Evolutionary conservation across 2,797 vertebrate species (phyloP).

Genomic region (Cichlasoma orientale): DNA sequence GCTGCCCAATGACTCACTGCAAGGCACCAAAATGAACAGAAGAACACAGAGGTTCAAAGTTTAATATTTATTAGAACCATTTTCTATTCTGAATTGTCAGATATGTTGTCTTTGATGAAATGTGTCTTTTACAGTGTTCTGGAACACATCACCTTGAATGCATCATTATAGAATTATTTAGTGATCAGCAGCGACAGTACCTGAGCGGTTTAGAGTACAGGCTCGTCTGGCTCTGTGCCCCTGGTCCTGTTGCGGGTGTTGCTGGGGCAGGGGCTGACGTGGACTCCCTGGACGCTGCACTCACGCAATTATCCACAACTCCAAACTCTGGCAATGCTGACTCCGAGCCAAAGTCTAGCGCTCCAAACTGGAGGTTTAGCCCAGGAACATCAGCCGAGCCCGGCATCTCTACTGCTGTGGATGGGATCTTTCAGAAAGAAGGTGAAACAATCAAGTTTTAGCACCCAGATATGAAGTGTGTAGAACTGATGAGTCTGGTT

Average conservation of each 20-base stretch:
- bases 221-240: constrained; percentile 81
- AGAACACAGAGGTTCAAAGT: background rate
- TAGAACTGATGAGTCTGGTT: background rate
- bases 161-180: background rate
- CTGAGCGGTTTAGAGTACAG: constrained; percentile 92
- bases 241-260: constrained; percentile 66
- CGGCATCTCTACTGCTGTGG: constrained; percentile 96
- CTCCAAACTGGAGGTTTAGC: constrained; percentile 96
- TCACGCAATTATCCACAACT: constrained; percentile 81
- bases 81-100: background rate
- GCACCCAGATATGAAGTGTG: background rate
- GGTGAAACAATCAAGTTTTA: background rate
- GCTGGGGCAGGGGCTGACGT: constrained; percentile 68
- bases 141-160: background rate
- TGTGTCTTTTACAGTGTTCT: background rate
- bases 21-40: background rate
- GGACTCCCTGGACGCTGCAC: constrained; percentile 74
- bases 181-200: constrained; percentile 65
- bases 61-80: background rate
- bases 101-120: background rate
- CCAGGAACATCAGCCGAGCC: constrained; percentile 90
- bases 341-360: constrained; percentile 94
- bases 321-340: constrained; percentile 88
- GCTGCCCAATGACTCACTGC: constrained; percentile 89
- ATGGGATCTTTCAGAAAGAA: constrained; percentile 84